Base-by-base conservation (phyloP, 2,797 vertebrate genomes). In the Lepidocolaptes lacrymiger region DNA sequence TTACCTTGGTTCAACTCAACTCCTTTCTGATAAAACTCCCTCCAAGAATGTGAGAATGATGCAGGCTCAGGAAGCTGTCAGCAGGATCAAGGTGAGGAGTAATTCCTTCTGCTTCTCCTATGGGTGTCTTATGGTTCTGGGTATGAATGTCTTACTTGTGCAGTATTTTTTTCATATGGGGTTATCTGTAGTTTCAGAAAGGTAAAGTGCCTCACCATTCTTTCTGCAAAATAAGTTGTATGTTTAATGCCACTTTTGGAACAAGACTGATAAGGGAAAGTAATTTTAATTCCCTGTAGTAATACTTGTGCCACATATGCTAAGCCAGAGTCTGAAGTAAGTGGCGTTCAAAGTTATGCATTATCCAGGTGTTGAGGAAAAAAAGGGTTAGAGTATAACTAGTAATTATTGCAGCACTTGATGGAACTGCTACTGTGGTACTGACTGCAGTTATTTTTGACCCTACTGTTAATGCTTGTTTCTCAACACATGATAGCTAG, bases 1-100 rank as follows among this genome's bases (percentile, higher is more conserved):
- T 98, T 99, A 99, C 96, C 98, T 99, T 96, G 99, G 99, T 93
- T 99, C 99, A 41, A 99, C 99, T 67, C 99, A 99, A 91, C 98
- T 99, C 59, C 98, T 99, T 87, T 99, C 99, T 14, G 99, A 99
- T 93, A 99, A 99, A 98, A 99, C 99, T 9, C 99, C 99, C 0
- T 99, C 99, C 67, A 99, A 99, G 98, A 99, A 99, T 36, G 98
- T 99, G 77, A 98, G 99, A 96, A 99, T 99, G 99, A 99, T 99
- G 99, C 99, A 99, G 96, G 99, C 99, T 32, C 99, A 99, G 97
- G 99, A 99, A 97, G 99, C 99, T 7, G 99, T 99, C 54, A 99
- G 98, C 97, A 98, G 99, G 92, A 99, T 99, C 97, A 99, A 99
- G 99, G 99, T 99, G 94, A 99, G 97, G 24, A 76, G 23, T 85